phyloP scores from a whole-genome alignment of 30 jellyfish, hydroid and myxozoan species.

The Cassiopea andromeda region DNA sequence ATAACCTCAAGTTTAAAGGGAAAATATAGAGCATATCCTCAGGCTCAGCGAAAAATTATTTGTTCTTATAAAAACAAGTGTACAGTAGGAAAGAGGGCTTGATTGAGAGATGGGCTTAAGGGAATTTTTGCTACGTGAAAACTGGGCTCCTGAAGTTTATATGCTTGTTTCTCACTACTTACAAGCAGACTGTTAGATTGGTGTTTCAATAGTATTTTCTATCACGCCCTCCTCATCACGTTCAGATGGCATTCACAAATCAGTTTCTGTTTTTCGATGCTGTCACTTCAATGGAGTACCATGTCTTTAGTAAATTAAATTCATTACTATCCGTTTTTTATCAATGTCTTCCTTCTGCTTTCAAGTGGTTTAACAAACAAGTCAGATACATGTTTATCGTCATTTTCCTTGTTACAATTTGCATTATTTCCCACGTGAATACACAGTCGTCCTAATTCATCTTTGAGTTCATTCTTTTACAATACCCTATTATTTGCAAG shows the following conservation, averaged over 20 bases:
- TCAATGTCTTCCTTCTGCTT: slow-evolving; percentile 8
- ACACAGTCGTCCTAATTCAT: not conserved
- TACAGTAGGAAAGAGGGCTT: too few relatives aligned
- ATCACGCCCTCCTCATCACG: not conserved
- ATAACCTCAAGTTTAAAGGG: too few relatives aligned
- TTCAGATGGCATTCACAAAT: not conserved
- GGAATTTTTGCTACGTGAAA: too few relatives aligned
- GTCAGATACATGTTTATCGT: slow-evolving; percentile 1
- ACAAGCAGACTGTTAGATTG: too few relatives aligned
- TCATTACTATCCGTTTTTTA: slow-evolving; percentile 2
- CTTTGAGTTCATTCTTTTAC: not conserved
- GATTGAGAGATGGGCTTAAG: too few relatives aligned
- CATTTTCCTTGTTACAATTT: not conserved
- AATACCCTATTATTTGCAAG: not conserved
- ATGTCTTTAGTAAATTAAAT: not conserved
- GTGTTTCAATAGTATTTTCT: too few relatives aligned
- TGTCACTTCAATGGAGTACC: not conserved
- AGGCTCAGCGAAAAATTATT: too few relatives aligned
- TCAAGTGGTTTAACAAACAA: not conserved
- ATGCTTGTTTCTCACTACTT: too few relatives aligned
- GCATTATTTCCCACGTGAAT: not conserved
- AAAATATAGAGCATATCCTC: too few relatives aligned
- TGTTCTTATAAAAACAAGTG: too few relatives aligned
- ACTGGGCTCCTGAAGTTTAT: too few relatives aligned
- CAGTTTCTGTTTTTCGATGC: not conserved